phyloP scores from a whole-genome alignment of 2,888 invertebrate genomes.

The Oscheius sp. region DNA sequence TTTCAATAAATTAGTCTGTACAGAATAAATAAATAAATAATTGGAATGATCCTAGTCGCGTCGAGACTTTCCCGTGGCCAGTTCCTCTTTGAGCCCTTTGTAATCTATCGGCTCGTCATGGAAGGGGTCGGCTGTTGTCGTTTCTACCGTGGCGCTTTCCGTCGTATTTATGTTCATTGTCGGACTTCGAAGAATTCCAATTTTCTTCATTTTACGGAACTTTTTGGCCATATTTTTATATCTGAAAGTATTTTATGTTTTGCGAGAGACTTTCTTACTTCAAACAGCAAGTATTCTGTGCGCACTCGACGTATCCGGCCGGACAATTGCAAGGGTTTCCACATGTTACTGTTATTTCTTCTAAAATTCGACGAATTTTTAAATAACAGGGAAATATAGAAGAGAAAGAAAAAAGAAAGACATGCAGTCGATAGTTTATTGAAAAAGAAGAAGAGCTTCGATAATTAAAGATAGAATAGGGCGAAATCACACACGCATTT shows the following conservation, averaged over 20 bases:
- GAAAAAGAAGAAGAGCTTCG: not conserved
- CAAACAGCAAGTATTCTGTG: conserved; percentile 61
- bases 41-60: not conserved
- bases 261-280: conserved; percentile 37
- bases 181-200: conserved; percentile 24
- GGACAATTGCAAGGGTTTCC: conserved; percentile 62
- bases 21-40: conserved; percentile 25
- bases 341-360: conserved; percentile 56
- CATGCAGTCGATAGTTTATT: conserved; percentile 19
- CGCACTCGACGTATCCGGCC: conserved; percentile 67
- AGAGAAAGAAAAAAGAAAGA: not conserved
- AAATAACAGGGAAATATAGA: not conserved
- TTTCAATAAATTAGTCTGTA: conserved; percentile 10
- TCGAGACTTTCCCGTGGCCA: conserved; percentile 5
- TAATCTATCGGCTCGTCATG: conserved; percentile 30
- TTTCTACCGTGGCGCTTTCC: not conserved
- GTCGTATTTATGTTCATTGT: conserved; percentile 8
- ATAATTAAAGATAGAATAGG: not conserved
- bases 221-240: conserved; percentile 68
- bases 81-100: conserved; percentile 14
- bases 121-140: not conserved
- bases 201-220: conserved; percentile 51
- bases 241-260: conserved; percentile 38
- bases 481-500: not conserved
- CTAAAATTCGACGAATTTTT: too few species aligned